Conservation (phyloP, 1,140 invertebrate genomes). For the Samia ricini region DNA sequence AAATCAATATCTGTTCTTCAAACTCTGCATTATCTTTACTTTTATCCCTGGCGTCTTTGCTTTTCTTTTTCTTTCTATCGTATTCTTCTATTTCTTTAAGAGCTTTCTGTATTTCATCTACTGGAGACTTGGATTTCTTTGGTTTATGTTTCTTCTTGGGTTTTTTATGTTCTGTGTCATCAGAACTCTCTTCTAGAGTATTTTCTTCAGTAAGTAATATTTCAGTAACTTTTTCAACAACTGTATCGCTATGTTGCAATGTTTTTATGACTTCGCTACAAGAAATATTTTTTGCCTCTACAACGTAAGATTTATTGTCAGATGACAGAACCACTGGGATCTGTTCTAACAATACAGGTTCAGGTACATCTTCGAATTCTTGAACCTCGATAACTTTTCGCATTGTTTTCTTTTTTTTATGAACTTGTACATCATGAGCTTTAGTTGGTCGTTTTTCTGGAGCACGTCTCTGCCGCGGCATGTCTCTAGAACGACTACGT, state of each 20-base stretch:
- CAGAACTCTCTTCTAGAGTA: constrained; percentile 1
- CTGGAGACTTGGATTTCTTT: constrained; percentile 64
- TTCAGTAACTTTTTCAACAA: constrained; percentile 27
- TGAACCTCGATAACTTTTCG: constrained; percentile 66
- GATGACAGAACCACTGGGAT: background rate
- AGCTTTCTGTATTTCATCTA: constrained; percentile 78
- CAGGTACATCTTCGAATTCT: constrained; percentile 57
- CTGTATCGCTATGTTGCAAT: constrained; percentile 41
- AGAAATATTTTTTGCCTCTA: constrained; percentile 20
- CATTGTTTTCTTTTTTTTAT: constrained; percentile 62
- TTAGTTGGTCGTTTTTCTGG: constrained; percentile 59
- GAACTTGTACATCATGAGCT: constrained; percentile 43
- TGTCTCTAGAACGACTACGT: constrained; percentile 65
- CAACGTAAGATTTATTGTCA: constrained; percentile 1
- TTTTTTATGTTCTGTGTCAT: constrained; percentile 50
- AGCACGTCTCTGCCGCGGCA: constrained; percentile 60
- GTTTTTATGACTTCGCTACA: constrained; percentile 38
- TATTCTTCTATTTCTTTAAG: constrained; percentile 75
- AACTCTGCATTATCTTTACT: constrained; percentile 32
- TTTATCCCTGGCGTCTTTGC: constrained; percentile 35
- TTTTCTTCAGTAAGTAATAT: constrained; percentile 2
- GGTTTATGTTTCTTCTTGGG: constrained; percentile 67
- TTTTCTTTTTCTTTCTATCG: constrained; percentile 54
- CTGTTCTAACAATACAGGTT: constrained; percentile 23
- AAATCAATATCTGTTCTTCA: constrained; percentile 5